Evolutionary conservation across 2,888 invertebrate genomes (phyloP), one percentile per base, ranked within the genome.

Genomic region (Neoascia interrupta): DNA sequence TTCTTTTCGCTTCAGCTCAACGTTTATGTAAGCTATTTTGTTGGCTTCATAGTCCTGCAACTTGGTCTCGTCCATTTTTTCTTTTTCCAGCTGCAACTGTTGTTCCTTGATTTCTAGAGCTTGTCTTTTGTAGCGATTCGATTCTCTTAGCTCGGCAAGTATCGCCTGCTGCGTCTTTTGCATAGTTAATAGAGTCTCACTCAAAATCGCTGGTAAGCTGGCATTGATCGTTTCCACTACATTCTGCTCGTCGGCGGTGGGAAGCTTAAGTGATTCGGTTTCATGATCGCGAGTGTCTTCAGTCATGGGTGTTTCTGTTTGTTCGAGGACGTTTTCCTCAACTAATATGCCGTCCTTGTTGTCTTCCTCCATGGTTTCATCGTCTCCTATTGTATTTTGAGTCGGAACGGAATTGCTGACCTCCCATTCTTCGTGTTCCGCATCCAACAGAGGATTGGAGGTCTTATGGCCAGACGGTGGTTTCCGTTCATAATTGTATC

Each of bases 1-100:
- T 16, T 54, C 34, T 4, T 45, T 54, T 4, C 64, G 41, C 36
- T 64, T 64, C 6, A 64, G 6, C 3, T 64, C 64, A 13, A 54
- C 43, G 5, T 63, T 11, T 1, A 63, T 31, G n/a, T 41, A 51
- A 6, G 51, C 31, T 26, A 23, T 39, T 16, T 41, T 63, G 16
- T 63, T 63, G 8, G n/a, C 19, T n/a, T 51, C 51, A 3, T 13
- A 21, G 8, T 39, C 41, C 26, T 64, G 64, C 8, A 18, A 8
- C 15, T 54, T 64, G 13, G 23, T 11, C 13, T 54, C 43, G 6
- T 64, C 43, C 3, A 64, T 8, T 26, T 54, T 53, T 3, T 54
- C 43, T 10, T 31, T 21, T 26, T 64, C 64, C 13, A 64, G 10
- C 2, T 23, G 36, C n/a, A 64, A 5, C 26, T 26, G 10, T 8